Evolutionary conservation across 2,113 vertebrate genomes (phyloP).

Genomic region (Mellivora capensis): DNA sequence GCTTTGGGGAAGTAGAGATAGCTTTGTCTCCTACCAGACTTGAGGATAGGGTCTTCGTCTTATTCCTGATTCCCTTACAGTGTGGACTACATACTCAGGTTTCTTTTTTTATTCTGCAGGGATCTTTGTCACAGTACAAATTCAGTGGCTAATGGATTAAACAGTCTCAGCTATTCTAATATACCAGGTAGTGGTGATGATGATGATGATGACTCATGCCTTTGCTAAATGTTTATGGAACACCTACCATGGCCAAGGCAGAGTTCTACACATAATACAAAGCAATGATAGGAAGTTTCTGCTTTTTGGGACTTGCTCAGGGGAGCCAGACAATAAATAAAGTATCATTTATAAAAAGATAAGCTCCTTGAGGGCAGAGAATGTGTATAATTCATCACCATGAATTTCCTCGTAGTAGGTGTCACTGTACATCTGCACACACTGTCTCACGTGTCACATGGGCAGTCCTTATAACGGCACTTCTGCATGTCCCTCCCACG

Average conservation of each 20-base stretch:
- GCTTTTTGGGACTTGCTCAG: neutral
- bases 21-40: neutral
- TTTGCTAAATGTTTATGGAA: neutral
- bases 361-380: neutral
- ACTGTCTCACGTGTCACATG: neutral
- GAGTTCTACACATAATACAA: neutral
- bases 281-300: neutral
- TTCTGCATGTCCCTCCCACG: neutral
- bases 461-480: neutral
- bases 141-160: neutral
- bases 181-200: neutral
- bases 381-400: neutral
- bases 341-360: neutral
- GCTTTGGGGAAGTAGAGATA: neutral
- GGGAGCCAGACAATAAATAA: neutral
- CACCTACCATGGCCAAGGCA: neutral
- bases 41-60: neutral
- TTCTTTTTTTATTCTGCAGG: neutral
- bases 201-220: neutral
- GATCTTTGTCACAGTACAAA: neutral
- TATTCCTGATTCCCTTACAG: neutral
- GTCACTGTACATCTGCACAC: fast-evolving
- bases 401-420: neutral
- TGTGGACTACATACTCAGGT: neutral
- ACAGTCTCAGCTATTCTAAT: neutral